Percentiles rank a stretch among this genome's conserved stretches.
These are phyloP conservation scores for Noctua janthe DNA, from an alignment of 2,888 invertebrate genomes.

Conservation along the genomic window DNA sequence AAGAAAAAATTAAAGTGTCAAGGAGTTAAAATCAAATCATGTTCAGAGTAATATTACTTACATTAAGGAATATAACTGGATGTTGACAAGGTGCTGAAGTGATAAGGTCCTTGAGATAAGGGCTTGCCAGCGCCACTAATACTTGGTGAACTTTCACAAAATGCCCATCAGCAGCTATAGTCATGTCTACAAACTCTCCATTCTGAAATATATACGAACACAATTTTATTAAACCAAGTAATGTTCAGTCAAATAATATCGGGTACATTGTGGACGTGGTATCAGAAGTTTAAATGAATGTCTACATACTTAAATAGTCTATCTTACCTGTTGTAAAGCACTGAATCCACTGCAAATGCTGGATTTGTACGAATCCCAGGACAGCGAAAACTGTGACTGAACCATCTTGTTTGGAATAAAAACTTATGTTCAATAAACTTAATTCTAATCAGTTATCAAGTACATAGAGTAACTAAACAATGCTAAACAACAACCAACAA, in stretches of 20 bases:
- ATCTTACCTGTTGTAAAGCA: conserved; percentile 84
- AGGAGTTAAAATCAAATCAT: background rate
- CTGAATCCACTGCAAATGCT: conserved; percentile 86
- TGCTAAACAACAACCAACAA: background rate
- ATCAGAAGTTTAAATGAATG: background rate
- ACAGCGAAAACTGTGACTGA: conserved; percentile 82
- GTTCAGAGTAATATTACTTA: conserved; percentile 69
- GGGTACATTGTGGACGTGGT: background rate
- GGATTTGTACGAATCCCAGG: conserved; percentile 85
- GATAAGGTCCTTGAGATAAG: conserved; percentile 86
- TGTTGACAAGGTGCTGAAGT: conserved; percentile 86
- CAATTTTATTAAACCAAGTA: background rate
- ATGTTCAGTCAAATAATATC: background rate
- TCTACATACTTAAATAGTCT: background rate
- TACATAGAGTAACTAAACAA: background rate
- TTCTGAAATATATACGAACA: conserved; percentile 75
- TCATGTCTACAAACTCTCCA: conserved; percentile 88
- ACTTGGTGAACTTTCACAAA: conserved; percentile 86
- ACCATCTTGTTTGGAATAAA: conserved; percentile 71
- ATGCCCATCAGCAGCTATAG: conserved; percentile 86
- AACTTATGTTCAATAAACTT: background rate
- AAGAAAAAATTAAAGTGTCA: background rate
- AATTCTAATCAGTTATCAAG: background rate
- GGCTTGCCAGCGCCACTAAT: conserved; percentile 85
- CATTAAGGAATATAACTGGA: conserved; percentile 87